These are phyloP conservation scores for Mastigias papua DNA, from an alignment of 30 jellyfish, hydroid and myxozoan species.

Conservation along the genomic window DNA sequence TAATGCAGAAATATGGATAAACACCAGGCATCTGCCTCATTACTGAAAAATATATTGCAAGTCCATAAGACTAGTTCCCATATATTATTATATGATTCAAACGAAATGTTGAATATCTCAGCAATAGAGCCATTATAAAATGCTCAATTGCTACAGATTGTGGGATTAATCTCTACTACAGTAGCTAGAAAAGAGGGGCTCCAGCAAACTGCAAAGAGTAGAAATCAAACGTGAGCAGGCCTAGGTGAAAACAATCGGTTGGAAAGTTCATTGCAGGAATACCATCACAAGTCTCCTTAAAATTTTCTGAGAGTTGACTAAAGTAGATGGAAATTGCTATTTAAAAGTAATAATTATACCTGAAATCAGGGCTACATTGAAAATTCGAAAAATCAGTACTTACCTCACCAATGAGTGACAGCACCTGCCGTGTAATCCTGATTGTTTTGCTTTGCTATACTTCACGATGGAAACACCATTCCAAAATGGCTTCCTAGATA, in stretches of 20 bases:
- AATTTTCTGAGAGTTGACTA: not conserved
- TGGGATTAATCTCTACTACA: no score
- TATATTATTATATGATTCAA: no score
- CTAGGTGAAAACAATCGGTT: not conserved
- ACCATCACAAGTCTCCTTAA: not conserved
- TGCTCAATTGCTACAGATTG: no score
- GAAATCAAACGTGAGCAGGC: not conserved
- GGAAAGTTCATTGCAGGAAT: no score
- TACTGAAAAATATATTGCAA: no score
- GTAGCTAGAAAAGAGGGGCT: no score
- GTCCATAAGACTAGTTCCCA: no score
- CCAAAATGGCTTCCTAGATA: conserved; percentile 24
- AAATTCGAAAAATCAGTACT: conserved; percentile 11
- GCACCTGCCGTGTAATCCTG: not conserved
- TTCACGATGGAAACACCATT: conserved; percentile 16
- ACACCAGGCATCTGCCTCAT: no score
- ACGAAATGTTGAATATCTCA: no score
- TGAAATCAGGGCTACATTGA: not conserved
- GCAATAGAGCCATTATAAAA: no score
- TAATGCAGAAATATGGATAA: no score
- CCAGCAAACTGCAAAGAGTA: not conserved
- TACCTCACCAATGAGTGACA: not conserved
- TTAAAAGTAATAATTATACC: no score
- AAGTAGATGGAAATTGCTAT: not conserved
- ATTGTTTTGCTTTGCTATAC: conserved; percentile 1